Percentiles rank a stretch among this genome's conserved stretches.
phyloP scores from a whole-genome alignment of 2,888 invertebrate species.

The Drepanosiphum platanoidis region DNA sequence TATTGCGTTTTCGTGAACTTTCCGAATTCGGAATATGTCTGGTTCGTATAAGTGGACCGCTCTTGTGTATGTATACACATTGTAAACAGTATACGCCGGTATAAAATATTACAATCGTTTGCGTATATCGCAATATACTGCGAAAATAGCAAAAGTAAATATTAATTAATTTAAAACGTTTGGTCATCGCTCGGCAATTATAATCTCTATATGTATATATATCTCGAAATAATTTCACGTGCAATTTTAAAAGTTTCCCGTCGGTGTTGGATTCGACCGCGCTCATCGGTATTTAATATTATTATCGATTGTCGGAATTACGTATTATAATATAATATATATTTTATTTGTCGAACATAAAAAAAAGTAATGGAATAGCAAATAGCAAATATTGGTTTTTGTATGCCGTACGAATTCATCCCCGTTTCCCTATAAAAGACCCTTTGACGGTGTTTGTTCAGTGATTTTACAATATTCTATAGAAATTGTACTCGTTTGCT shows the following conservation, averaged over 20 bases:
- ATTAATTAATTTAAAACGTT: background rate
- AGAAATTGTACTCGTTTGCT: constrained; percentile 25
- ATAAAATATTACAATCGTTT: background rate
- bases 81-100: background rate
- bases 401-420: constrained; percentile 7
- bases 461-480: constrained; percentile 38
- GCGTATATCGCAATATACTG: background rate
- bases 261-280: background rate
- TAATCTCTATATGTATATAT: too few relatives aligned
- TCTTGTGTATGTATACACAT: background rate
- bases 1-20: too few relatives aligned
- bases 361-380: constrained; percentile 33
- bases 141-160: background rate
- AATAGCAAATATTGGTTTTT: constrained; percentile 42
- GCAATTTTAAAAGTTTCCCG: background rate
- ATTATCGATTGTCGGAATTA: background rate
- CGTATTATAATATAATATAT: background rate
- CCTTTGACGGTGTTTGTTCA: constrained; percentile 49
- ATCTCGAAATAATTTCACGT: background rate
- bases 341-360: background rate
- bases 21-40: too few relatives aligned
- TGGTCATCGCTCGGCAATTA: background rate
- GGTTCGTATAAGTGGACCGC: background rate
- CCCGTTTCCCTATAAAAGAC: constrained; percentile 21
- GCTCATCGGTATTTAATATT: background rate